Base-by-base conservation (phyloP, 2,888 invertebrate genomes). In the Mechanitis mazaeus region DNA sequence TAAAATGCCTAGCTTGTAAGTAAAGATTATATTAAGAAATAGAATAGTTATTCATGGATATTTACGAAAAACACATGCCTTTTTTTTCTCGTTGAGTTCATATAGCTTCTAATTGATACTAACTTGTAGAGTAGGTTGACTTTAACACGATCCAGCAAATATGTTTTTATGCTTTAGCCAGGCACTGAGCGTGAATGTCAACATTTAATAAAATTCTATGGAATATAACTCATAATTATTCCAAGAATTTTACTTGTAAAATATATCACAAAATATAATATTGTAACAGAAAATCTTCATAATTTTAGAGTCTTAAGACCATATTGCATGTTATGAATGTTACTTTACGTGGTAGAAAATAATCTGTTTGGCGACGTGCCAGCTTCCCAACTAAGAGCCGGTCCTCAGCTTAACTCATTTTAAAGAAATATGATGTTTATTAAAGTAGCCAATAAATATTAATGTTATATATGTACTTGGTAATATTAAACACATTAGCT, bases 291-390 rank as follows among this genome's bases (percentile, higher is more conserved):
- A 50, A 50, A 50, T 50, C 50, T 50, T 31, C 50, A 31, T 50
- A 31, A 45, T 54, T 58, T 60, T 64, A 62, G 58, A 62, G 60
- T 47, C 38, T 58, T 54, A 56, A 64, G 54, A 54, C 61, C 60
- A 50, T 60, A 38, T 63, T 63, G 60, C 64, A 59, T 62, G 62
- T 67, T 58, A 64, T 61, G 64, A 67, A 66, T 68, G 64, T 68
- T 60, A 62, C 58, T 63, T 64, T 64, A 65, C 63, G 59, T 69
- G 65, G 55, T 53, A 63, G 59, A 59, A 60, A 64, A 65, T 68
- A 67, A 67, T 65, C 68, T 67, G 59, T 65, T 64, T 69, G 68
- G 68, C 60, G 54, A 46, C 54, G 53, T 54, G 63, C 67, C 68
- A 66, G 60, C 56, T 59, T 54, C 53, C 55, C 59, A 59, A 60